Percentiles rank a stretch among this genome's conserved stretches.
phyloP scores from a whole-genome alignment of 2,797 vertebrate species.

The Notolepis coatsorum region DNA sequence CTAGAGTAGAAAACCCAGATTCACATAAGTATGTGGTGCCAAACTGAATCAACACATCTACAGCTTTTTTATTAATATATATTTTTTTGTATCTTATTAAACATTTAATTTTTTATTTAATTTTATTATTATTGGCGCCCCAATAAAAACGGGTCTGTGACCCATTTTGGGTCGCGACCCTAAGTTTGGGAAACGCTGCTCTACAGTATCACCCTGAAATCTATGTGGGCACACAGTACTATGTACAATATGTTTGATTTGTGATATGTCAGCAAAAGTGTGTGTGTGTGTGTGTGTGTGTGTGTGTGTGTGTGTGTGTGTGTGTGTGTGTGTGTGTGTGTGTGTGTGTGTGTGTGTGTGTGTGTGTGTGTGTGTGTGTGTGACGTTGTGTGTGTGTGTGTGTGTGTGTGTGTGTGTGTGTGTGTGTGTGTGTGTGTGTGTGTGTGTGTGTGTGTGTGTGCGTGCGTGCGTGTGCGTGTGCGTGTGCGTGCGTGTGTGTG shows the following conservation, averaged over 20 bases:
- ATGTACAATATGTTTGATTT: constrained; percentile 58
- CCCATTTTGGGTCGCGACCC: too few species aligned
- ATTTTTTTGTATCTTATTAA: too few species aligned
- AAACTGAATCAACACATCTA: too few species aligned
- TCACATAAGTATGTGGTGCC: too few species aligned
- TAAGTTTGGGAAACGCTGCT: too few species aligned
- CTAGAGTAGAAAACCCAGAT: too few species aligned
- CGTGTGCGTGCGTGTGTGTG: constrained; percentile 28
- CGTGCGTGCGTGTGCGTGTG: constrained; percentile 15
- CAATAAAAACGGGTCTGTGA: too few species aligned
- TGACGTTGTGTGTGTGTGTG: neutral
- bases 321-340: constrained; percentile 64
- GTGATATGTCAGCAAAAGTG: constrained; percentile 68
- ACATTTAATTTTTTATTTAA: too few species aligned
- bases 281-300: constrained; percentile 46
- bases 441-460: neutral
- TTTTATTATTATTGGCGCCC: too few species aligned
- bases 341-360: neutral
- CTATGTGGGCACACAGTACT: constrained; percentile 15
- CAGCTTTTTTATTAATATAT: too few species aligned
- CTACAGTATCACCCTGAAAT: neutral
- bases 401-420: neutral
- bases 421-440: neutral
- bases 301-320: constrained; percentile 50
- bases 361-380: neutral